Conservation (phyloP, 2,797 vertebrate genomes). For the Tapirus indicus region DNA sequence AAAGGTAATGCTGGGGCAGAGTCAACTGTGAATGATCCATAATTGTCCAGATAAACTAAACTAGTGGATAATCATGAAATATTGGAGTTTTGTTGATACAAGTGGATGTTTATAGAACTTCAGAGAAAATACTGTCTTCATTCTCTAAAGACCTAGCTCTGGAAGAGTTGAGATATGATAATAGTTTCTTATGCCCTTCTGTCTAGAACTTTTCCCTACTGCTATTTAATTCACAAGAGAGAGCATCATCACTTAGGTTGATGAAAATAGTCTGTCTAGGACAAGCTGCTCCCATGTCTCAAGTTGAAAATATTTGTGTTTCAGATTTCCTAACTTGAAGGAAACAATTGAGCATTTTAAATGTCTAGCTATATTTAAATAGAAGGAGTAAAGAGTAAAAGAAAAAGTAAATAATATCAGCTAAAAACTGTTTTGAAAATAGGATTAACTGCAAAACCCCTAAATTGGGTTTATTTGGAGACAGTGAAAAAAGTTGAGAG, state of each 20-base stretch:
- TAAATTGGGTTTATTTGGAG: not conserved
- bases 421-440: constrained; percentile 25
- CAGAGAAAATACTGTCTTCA: not conserved
- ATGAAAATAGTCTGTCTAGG: constrained; percentile 5
- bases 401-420: constrained; percentile 5
- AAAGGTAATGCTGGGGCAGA: constrained; percentile 88
- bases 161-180: not conserved
- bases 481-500: not conserved
- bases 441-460: not conserved
- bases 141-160: constrained; percentile 33
- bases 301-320: constrained; percentile 38
- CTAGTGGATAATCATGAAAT: not conserved
- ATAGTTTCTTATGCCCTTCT: not conserved
- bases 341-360: constrained; percentile 44
- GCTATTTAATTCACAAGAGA: not conserved
- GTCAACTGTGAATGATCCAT: not conserved
- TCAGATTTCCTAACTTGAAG: constrained; percentile 40
- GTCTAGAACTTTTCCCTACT: not conserved
- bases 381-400: constrained; percentile 28
- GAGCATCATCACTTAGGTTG: not conserved
- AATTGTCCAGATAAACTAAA: not conserved
- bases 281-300: not conserved
- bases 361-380: not conserved
- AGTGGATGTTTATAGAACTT: not conserved
- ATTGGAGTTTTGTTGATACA: not conserved